Conservation (phyloP, 2,888 invertebrate genomes). For the Hyalella azteca region DNA sequence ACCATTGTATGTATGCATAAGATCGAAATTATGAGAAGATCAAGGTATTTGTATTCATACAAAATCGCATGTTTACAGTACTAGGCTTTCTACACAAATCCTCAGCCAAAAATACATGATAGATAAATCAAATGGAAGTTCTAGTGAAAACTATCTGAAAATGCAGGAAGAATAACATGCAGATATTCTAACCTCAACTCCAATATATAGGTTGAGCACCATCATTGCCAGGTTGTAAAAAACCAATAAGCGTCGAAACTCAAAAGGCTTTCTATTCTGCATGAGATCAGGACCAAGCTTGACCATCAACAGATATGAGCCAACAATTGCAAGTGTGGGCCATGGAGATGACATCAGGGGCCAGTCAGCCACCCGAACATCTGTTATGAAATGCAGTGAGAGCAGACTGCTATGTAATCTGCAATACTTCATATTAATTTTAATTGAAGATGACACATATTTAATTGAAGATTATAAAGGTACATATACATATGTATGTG, state of each 20-base stretch:
- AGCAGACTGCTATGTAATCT: not conserved
- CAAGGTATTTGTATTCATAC: no score
- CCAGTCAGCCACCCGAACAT: conserved; percentile 83
- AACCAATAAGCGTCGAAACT: conserved; percentile 77
- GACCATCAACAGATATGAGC: conserved; percentile 77
- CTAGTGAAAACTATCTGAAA: no score
- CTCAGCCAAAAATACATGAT: no score
- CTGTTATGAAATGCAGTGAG: conserved; percentile 61
- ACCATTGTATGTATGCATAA: no score
- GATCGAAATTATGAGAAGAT: no score
- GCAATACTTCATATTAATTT: not conserved
- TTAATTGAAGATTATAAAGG: not conserved
- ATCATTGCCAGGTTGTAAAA: conserved; percentile 88
- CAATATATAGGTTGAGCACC: conserved; percentile 81
- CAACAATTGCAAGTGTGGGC: conserved; percentile 74
- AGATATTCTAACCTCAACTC: conserved; percentile 71
- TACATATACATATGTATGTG: not conserved
- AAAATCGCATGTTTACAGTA: no score
- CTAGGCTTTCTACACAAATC: no score
- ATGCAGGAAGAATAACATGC: no score
- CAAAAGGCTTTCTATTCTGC: conserved; percentile 77
- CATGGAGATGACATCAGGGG: conserved; percentile 80
- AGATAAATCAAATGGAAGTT: no score
- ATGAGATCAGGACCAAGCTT: conserved; percentile 82
- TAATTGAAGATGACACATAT: not conserved